Evolutionary conservation across 2,113 vertebrate genomes (phyloP), one percentile per base, ranked within the genome.

Genomic region (Camelus dromedarius): DNA sequence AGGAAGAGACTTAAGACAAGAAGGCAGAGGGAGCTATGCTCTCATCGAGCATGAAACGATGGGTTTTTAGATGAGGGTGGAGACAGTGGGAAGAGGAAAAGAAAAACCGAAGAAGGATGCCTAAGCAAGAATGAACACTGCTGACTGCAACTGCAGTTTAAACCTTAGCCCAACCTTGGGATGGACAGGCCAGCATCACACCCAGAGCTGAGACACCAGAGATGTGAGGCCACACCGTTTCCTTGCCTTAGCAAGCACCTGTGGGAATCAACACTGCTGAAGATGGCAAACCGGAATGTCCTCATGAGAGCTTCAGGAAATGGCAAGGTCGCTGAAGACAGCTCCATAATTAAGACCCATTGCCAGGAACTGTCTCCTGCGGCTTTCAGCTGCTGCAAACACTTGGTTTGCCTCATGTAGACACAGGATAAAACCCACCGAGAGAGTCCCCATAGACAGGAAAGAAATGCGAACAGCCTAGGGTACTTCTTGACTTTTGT

Each of bases 391-490:
- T 86, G 79, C 79, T 66, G 35, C 50, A 83, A 70, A 89, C n/a
- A 72, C 95, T 79, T 86, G 22, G 64, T 89, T 89, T 96, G 56
- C 35, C 48, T 96, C 70, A 8, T 56, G 46, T 19, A 91, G 89
- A 92, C 46, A 87, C 12, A 89, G 38, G 30, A 79, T 82, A 96
- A 93, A 94, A 76, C 72, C 28, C 87, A 81, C 70, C 0, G 0
- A 77, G 94, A 85, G 88, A 96, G 38, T 96, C 94, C 80, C 95
- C 82, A 89, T 8, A 90, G 87, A 52, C 89, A 82, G 88, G 38
- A 6, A 76, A 88, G 81, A 97, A 96, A 91, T 6, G 0, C 1
- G n/a, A 97, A 94, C 28, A 97, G 76, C 79, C 75, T 87, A 58
- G 32, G 1, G 75, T 94, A 32, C 69, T 96, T 81, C 94, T 97